These are phyloP conservation scores for Onychomys arenicola DNA, from an alignment of 2,797 vertebrate species.

Conservation along the genomic window DNA sequence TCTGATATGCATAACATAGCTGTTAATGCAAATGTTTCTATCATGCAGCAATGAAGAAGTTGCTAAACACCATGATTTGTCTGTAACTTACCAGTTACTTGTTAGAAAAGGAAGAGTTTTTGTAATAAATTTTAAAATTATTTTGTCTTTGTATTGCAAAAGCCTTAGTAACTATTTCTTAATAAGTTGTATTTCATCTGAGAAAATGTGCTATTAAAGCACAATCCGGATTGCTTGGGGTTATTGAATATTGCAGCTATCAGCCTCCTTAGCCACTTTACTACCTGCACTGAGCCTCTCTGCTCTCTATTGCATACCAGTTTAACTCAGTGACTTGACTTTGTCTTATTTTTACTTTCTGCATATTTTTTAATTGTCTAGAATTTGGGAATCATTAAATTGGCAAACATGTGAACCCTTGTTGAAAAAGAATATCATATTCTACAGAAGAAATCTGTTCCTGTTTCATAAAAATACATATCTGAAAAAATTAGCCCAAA, in stretches of 20 bases:
- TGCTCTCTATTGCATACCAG: background rate
- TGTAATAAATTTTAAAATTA: background rate
- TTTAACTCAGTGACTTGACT: background rate
- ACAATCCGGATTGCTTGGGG: background rate
- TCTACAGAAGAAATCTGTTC: background rate
- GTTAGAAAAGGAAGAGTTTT: background rate
- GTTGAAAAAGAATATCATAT: background rate
- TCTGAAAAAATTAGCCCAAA: background rate
- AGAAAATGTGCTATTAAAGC: background rate
- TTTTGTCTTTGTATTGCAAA: constrained; percentile 1
- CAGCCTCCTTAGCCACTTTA: background rate
- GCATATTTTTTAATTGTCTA: background rate
- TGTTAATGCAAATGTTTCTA: background rate
- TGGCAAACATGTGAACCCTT: background rate
- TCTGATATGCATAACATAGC: background rate
- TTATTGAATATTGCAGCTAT: background rate
- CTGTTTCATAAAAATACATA: background rate
- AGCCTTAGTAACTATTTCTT: background rate
- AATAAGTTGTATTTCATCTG: background rate
- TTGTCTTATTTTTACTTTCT: background rate
- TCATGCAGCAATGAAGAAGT: background rate
- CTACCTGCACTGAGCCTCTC: background rate
- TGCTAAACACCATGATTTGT: background rate
- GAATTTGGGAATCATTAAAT: background rate
- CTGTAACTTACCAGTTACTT: background rate